Conservation (phyloP, 2,888 invertebrate genomes). For the Amaurobius ferox region DNA sequence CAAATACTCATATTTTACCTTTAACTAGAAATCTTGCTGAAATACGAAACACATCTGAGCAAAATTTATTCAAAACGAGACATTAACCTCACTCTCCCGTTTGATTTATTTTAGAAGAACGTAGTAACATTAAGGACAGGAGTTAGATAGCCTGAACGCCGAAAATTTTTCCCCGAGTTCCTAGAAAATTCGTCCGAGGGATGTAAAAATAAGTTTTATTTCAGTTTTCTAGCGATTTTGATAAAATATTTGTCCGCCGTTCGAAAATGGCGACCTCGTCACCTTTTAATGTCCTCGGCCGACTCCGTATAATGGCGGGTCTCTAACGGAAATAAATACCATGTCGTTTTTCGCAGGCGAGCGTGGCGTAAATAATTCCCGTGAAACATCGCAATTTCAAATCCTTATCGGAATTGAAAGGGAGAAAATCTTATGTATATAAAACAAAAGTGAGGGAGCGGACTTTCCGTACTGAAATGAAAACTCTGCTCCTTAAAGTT, state of each 20-base stretch:
- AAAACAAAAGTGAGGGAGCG: too few species aligned
- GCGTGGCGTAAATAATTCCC: not conserved
- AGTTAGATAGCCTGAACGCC: too few species aligned
- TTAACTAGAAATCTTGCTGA: too few species aligned
- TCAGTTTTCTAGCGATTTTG: not conserved
- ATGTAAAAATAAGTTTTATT: constrained; percentile 1
- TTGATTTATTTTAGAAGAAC: not conserved
- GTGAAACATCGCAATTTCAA: not conserved
- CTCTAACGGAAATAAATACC: not conserved
- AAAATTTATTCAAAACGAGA: too few species aligned
- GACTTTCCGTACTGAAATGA: too few species aligned
- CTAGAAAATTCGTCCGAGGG: not conserved
- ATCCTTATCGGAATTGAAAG: not conserved
- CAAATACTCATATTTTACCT: too few species aligned
- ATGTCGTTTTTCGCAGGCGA: not conserved
- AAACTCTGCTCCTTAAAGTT: too few species aligned
- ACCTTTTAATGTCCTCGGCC: not conserved
- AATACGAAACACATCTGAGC: too few species aligned
- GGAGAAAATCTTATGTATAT: too few species aligned
- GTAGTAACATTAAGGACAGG: too few species aligned
- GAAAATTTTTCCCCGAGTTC: not conserved
- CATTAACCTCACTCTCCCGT: too few species aligned
- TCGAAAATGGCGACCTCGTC: not conserved
- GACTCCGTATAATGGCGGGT: not conserved
- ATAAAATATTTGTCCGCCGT: not conserved